Percentiles rank a stretch among this genome's conserved stretches.
phyloP scores from a whole-genome alignment of 2,888 invertebrate genomes.

The Cybosia mesomella region DNA sequence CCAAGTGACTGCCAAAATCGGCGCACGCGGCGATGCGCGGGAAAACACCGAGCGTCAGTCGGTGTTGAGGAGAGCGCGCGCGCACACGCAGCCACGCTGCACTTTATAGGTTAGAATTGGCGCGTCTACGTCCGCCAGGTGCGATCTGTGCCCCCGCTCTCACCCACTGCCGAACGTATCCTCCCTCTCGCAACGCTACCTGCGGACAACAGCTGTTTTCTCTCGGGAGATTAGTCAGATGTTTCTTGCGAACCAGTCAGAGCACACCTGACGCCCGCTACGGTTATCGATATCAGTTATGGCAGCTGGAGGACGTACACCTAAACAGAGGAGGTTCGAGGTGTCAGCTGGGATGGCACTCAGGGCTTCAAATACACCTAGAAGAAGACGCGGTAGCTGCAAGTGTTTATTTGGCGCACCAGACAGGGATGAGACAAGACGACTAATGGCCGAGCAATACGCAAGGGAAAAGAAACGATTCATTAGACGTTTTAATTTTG shows the following conservation, averaged over 20 bases:
- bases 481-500: slow-evolving; percentile 87
- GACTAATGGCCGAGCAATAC: slow-evolving; percentile 87
- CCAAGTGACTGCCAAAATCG: slow-evolving; percentile 84
- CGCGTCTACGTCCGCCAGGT: slow-evolving; percentile 82
- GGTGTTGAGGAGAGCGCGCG: slow-evolving; percentile 68
- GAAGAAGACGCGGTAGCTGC: slow-evolving; percentile 81
- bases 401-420: slow-evolving; percentile 89
- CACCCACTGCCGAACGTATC: slow-evolving; percentile 58
- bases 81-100: slow-evolving; percentile 70
- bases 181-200: slow-evolving; percentile 73
- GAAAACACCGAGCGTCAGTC: slow-evolving; percentile 76
- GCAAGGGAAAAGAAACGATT: slow-evolving; percentile 87
- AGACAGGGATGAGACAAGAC: slow-evolving; percentile 86
- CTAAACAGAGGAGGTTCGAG: slow-evolving; percentile 80
- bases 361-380: slow-evolving; percentile 73
- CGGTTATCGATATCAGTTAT: slow-evolving; percentile 56
- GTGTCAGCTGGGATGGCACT: slow-evolving; percentile 74
- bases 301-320: slow-evolving; percentile 83
- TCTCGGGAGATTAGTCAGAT: slow-evolving; percentile 86
- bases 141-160: slow-evolving; percentile 74
- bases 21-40: slow-evolving; percentile 78
- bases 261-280: slow-evolving; percentile 79
- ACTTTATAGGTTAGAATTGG: slow-evolving; percentile 84
- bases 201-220: slow-evolving; percentile 85
- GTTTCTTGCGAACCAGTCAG: slow-evolving; percentile 83